A percentile compares a stretch with the other conserved stretches of the same genome.
These are phyloP conservation scores for Paramisgurnus dabryanus DNA, from an alignment of 2,113 vertebrate genomes.

Conservation along the genomic window DNA sequence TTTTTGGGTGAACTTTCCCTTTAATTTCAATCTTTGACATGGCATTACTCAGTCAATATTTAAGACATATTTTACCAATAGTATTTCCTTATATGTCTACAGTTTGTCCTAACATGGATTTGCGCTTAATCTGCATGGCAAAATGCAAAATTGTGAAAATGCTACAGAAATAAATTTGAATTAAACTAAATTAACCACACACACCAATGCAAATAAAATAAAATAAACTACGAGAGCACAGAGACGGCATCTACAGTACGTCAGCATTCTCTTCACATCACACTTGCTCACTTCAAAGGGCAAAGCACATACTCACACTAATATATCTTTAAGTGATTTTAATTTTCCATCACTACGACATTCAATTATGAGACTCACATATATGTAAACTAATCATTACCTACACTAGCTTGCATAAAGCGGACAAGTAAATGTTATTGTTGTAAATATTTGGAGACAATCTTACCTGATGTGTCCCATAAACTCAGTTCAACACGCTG, in stretches of 20 bases:
- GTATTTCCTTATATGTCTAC: too few species aligned
- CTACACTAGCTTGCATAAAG: neutral
- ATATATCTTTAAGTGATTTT: neutral
- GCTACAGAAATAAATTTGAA: too few species aligned
- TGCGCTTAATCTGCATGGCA: too few species aligned
- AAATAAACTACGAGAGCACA: neutral
- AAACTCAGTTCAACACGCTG: constrained; percentile 95
- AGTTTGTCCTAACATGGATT: too few species aligned
- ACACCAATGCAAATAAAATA: neutral
- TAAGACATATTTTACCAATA: too few species aligned
- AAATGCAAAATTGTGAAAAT: too few species aligned
- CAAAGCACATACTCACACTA: neutral
- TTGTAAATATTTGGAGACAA: neutral
- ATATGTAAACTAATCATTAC: neutral
- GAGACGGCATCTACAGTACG: neutral
- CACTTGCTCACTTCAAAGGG: constrained; percentile 35
- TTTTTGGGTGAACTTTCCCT: too few species aligned
- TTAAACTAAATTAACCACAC: neutral
- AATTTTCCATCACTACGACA: neutral
- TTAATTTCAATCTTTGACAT: too few species aligned
- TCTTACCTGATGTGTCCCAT: constrained; percentile 95
- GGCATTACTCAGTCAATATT: too few species aligned
- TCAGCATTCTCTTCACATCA: constrained; percentile 19
- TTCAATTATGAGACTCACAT: neutral
- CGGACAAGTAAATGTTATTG: neutral